Conservation (phyloP, 1,140 invertebrate species). For the Hycleus phaleratus region DNA sequence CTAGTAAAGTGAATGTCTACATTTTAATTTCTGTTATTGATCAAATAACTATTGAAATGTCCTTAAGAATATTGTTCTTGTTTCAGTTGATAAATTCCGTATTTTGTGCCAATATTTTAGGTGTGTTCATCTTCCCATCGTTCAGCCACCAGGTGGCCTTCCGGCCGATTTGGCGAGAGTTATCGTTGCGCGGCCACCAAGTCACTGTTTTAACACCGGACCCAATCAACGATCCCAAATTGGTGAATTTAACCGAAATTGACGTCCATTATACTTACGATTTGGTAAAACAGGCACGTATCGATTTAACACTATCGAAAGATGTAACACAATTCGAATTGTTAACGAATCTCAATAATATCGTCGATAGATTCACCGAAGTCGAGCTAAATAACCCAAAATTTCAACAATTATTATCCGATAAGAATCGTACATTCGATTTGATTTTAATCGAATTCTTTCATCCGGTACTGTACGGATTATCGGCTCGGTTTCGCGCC, state of each 20-base stretch:
- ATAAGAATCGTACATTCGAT: conserved; percentile 31
- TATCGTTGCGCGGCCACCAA: conserved; percentile 16
- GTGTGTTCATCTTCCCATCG: conserved; percentile 41
- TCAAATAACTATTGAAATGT: too few species aligned
- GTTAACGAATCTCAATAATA: background rate
- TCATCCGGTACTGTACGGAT: conserved; percentile 23
- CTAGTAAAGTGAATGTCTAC: too few species aligned
- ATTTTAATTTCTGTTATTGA: too few species aligned
- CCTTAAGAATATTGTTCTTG: too few species aligned
- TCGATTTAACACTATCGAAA: conserved; percentile 1
- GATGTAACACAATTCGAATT: background rate
- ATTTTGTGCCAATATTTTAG: conserved; percentile 42
- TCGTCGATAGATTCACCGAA: conserved; percentile 31
- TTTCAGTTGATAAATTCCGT: too few species aligned
- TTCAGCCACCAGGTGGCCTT: conserved; percentile 50
- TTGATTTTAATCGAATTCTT: conserved; percentile 29
- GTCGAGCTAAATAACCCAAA: conserved; percentile 36
- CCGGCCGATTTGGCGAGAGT: conserved; percentile 28
- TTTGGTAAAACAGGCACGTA: background rate
- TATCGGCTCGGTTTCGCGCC: conserved; percentile 23
- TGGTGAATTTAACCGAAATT: conserved; percentile 18
- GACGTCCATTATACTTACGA: conserved; percentile 8
- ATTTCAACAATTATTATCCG: conserved; percentile 31
- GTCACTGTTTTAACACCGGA: conserved; percentile 18
- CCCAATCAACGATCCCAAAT: conserved; percentile 17